Conservation (phyloP, 2,888 invertebrate genomes). For the Elegia similella region DNA sequence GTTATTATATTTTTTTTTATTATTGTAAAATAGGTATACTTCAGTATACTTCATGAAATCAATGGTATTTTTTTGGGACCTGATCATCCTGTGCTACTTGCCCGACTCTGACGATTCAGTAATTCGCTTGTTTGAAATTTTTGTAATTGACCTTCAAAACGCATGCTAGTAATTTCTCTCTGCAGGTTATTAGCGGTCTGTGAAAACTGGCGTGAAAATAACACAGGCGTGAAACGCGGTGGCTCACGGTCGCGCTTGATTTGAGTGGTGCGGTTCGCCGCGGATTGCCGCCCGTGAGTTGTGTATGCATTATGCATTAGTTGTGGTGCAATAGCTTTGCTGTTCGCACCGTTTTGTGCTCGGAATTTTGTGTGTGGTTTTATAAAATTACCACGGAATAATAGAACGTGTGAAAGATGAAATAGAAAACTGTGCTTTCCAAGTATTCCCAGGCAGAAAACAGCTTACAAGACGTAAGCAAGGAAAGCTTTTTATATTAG, state of each 20-base stretch:
- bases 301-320: slow-evolving; percentile 11
- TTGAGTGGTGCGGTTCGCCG: slow-evolving; percentile 3
- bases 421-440: too few relatives aligned
- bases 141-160: not conserved
- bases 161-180: not conserved
- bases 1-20: too few relatives aligned
- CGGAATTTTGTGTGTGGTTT: not conserved
- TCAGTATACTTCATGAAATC: too few relatives aligned
- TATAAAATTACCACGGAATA: not conserved
- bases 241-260: not conserved
- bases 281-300: slow-evolving; percentile 7
- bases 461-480: too few relatives aligned
- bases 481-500: too few relatives aligned
- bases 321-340: not conserved
- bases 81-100: too few relatives aligned
- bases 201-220: not conserved
- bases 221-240: slow-evolving; percentile 5
- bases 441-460: too few relatives aligned
- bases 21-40: too few relatives aligned
- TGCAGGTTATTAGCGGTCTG: not conserved
- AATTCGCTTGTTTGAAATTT: not conserved
- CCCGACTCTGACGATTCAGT: too few relatives aligned
- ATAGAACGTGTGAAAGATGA: not conserved
- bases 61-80: too few relatives aligned
- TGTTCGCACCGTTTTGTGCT: not conserved